phyloP scores from a whole-genome alignment of 2,797 vertebrate genomes.

The Morus bassanus region DNA sequence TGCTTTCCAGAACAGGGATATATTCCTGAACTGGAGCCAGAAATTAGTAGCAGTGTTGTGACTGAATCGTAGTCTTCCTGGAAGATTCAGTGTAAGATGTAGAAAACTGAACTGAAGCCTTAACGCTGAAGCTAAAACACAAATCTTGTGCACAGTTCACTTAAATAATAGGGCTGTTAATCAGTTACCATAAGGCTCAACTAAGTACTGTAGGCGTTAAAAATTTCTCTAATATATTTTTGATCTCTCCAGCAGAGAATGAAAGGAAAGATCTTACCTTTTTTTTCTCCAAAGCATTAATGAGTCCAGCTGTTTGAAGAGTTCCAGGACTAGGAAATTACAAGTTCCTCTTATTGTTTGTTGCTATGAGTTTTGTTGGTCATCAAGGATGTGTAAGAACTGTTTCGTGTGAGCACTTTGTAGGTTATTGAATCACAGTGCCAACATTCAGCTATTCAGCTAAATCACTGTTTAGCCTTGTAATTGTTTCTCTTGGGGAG shows the following conservation, averaged over 20 bases:
- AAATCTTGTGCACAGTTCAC: background rate
- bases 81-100: background rate
- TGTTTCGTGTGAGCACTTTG: background rate
- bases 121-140: background rate
- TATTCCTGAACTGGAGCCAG: background rate
- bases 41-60: background rate
- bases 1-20: background rate
- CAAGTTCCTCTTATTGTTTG: background rate
- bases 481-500: conserved; percentile 4
- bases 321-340: background rate
- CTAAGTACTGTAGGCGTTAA: background rate
- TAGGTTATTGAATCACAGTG: background rate
- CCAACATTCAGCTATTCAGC: background rate
- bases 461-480: conserved; percentile 2
- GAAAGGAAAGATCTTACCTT: background rate
- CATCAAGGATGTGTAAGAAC: background rate
- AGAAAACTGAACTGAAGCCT: background rate
- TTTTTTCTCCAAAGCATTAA: background rate
- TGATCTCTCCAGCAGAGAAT: background rate
- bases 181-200: background rate
- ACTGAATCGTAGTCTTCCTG: background rate
- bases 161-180: background rate
- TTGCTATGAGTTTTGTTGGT: background rate
- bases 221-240: background rate
- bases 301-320: background rate